These are phyloP conservation scores for Nymphicus hollandicus DNA, from an alignment of 2,113 vertebrate species.

Conservation along the genomic window DNA sequence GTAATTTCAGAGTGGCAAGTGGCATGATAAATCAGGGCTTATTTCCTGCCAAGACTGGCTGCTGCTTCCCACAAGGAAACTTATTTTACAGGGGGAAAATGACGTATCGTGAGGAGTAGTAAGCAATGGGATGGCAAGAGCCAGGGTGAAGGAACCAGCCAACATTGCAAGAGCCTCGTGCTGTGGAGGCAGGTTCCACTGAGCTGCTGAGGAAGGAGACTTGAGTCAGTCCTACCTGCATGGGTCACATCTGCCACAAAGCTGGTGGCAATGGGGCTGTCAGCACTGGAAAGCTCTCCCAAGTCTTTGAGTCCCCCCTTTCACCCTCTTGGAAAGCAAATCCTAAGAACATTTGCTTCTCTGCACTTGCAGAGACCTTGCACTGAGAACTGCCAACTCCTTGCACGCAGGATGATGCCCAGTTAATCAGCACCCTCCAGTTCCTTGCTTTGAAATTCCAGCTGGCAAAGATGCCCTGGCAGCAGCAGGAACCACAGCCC, in stretches of 20 bases:
- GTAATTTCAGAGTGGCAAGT: neutral
- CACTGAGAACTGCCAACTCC: neutral
- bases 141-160: neutral
- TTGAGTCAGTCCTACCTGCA: neutral
- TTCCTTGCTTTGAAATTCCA: accelerated
- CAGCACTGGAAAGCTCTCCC: neutral
- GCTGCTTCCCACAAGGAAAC: slow-evolving; percentile 12
- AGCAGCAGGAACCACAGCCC: neutral
- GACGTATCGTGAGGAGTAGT: neutral
- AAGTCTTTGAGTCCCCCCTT: accelerated
- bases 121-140: neutral
- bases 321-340: accelerated
- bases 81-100: slow-evolving; percentile 33
- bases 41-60: slow-evolving; percentile 14
- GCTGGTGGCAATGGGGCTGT: neutral
- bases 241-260: neutral
- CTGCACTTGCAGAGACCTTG: neutral
- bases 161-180: accelerated
- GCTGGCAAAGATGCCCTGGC: accelerated
- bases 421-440: neutral
- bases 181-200: neutral
- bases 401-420: neutral
- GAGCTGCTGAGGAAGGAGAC: neutral
- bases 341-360: neutral
- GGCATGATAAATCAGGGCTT: slow-evolving; percentile 13